Base-by-base conservation (phyloP, 1,140 invertebrate genomes). In the Glomeris maerens region DNA sequence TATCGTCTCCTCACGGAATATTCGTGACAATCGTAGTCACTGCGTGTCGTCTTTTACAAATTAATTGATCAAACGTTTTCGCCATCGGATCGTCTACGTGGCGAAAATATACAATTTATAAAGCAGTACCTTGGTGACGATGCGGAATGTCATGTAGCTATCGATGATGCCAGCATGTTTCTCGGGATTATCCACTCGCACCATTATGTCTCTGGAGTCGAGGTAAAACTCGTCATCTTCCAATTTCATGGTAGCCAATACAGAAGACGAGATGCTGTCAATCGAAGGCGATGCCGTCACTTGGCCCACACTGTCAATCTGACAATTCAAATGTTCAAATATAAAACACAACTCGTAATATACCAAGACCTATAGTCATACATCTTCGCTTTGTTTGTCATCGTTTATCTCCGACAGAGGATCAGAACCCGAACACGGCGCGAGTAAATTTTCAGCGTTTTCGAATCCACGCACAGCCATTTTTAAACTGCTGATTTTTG, bases 161-260 rank as follows among this genome's bases (percentile, higher is more conserved):
- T 83, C 81, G 55, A 83, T 70, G 0, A 79, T 78, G 55, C 80
- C 79, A 17, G 80, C 70, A 65, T 83, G 79, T 62, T 83, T 84
- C 54, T 83, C 80, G n/a, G 81, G 81, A 68, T 80, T 80, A 55
- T 83, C 81, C 20, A 84, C 79, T 64, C 75, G 71, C 0, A 82
- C 72, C 62, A 77, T 74, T 10, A 83, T 62, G 62, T 83, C 80
- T 41, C 28, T 49, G 4, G 31, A 10, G 3, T 49, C 47, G 7
- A 49, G 20, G 3, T 3, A 2, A 44, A 49, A 49, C 2, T 49
- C 47, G 7, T 49, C 47, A 39, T 49, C 47, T n/a, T n/a, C n/a
- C 2, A 41, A 5, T 20, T 49, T 49, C 7, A 44, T 22, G 4
- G 4, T 4, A 3, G 7, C 3, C 3, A 49, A 23, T 3, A 44